Base-by-base conservation (phyloP, 2,797 vertebrate species). In the Poecilia picta region DNA sequence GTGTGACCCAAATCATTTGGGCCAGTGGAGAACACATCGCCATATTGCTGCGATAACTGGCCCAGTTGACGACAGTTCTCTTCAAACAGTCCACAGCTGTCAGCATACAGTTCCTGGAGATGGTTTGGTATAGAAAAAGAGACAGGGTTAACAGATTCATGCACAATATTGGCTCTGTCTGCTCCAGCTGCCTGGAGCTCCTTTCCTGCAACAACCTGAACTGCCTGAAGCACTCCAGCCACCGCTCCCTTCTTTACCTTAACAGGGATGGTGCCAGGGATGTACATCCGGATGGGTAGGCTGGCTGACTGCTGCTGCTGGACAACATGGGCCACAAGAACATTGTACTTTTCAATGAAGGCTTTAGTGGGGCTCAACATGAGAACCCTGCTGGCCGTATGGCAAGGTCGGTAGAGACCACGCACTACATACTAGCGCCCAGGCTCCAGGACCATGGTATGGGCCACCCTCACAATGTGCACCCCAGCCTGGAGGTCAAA, bases 241-340 rank as follows among this genome's bases (percentile, higher is more conserved):
- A 88, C 33, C 3, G 49, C 83, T 4, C 81, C 83, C 7, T n/a
- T 83, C 25, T 10, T 87, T 0, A 87, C 8, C 0, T 72, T 83
- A 8, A 84, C 75, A 12, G 77, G 8, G 0, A 15, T 3, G 0
- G 76, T 23, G 1, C 79, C 83, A n/a, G n/a, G n/a, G n/a, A n/a
- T n/a, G n/a, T n/a, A n/a, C n/a, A n/a, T n/a, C n/a, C n/a, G n/a
- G n/a, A n/a, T n/a, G n/a, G n/a, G n/a, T n/a, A n/a, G n/a, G n/a
- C n/a, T n/a, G n/a, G 31, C 2, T 8, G 2, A 39, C 12, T 1
- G 46, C 13, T 1, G 39, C 0, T 53, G 0, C 18, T 74, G 47
- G 1, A 80, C 20, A 0, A 45, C 12, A 0, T 1, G n/a, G 0
- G 81, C 75, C 6, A 82, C 68, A 1, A 81, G 25, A 0, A 79